Base-by-base conservation (phyloP, 2,888 invertebrate genomes). In the Drosophila subsilvestris region DNA sequence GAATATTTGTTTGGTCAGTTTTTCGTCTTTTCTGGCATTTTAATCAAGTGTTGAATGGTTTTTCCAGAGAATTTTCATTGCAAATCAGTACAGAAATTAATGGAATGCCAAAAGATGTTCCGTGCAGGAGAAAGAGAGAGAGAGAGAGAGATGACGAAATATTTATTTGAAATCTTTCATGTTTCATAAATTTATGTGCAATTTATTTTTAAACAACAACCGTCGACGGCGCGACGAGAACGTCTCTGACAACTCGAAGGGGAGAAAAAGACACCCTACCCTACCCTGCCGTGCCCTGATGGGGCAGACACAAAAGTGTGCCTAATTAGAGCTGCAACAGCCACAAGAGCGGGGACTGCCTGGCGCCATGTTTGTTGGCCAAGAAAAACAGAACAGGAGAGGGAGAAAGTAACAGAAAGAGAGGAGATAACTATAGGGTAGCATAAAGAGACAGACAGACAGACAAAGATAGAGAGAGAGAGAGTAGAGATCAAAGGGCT, bases 91-190 rank as follows among this genome's bases (percentile, higher is more conserved):
- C 18, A 27, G 37, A 60, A 55, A 53, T 27, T 47, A 54, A 54
- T 65, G 27, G 63, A 54, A 47, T 29, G 14, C 50, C 18, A 14
- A 17, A 9, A 1, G 14, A n/a, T n/a, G 14, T 6, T 14, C n/a
- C 37, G n/a, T 7, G 32, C 12, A 9, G 17, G 3, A 18, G 3
- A 3, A 17, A 56, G 14, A 22, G 22, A 25, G 7, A 12, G 17
- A 32, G n/a, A 22, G 9, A 32, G 20, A 22, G 63, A 80, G 62
- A 86, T 88, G 88, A 82, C 70, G 88, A 86, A 88, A 88, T 88
- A 88, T 86, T 86, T 86, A 88, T 86, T 76, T 87, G 82, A 88
- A 85, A 86, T 86, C 86, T 86, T 87, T 86, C 87, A 85, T 87
- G 85, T 88, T 86, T 82, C 83, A 88, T 88, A 85, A 82, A 85